These are phyloP conservation scores for Gryllus longicercus DNA, from an alignment of 2,888 invertebrate genomes.

Conservation along the genomic window DNA sequence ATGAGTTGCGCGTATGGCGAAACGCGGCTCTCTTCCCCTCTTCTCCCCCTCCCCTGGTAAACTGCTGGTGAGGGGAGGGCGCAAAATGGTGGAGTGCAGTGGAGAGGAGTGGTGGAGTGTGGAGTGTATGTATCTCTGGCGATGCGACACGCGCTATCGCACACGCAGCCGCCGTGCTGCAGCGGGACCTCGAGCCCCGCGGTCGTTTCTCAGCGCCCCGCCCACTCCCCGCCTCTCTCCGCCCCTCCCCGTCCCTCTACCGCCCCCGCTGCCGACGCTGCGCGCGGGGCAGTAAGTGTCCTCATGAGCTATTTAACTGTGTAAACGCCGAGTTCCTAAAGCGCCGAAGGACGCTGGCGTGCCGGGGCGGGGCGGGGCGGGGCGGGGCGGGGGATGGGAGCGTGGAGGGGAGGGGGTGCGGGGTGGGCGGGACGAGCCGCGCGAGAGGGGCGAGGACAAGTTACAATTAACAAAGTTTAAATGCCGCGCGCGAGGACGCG, in stretches of 20 bases:
- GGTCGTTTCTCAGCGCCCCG: background rate
- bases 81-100: too few relatives aligned
- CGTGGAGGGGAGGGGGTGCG: background rate
- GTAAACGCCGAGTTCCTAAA: conserved; percentile 17
- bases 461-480: background rate
- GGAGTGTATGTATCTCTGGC: too few relatives aligned
- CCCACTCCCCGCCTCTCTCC: too few relatives aligned
- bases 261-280: background rate
- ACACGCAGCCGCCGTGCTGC: too few relatives aligned
- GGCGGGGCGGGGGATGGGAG: background rate
- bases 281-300: background rate
- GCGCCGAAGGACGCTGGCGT: background rate
- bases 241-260: background rate
- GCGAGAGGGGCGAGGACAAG: background rate
- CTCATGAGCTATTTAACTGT: conserved; percentile 17
- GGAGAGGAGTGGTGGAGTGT: too few relatives aligned
- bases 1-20: too few relatives aligned
- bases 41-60: too few relatives aligned
- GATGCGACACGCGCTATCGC: too few relatives aligned
- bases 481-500: background rate
- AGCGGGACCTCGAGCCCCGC: background rate
- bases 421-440: background rate
- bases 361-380: background rate
- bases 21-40: too few relatives aligned
- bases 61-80: too few relatives aligned